Base-by-base conservation (phyloP, 2,113 vertebrate species). In the Anthoscopus minutus region DNA sequence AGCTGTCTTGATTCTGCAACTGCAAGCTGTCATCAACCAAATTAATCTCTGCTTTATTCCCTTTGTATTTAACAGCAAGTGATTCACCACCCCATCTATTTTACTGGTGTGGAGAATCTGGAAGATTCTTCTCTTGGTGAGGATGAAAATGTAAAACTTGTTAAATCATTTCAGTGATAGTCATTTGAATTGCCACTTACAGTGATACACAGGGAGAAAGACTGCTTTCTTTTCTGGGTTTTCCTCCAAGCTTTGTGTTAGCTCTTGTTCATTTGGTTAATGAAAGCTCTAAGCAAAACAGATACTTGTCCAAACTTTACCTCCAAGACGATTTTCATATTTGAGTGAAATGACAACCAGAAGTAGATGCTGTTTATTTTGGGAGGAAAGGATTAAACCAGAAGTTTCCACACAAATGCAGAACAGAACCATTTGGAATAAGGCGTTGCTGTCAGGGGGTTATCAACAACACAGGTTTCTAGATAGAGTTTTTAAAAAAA, bases 291-390 rank as follows among this genome's bases (percentile, higher is more conserved):
- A 85, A 61, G 73, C 31, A 87, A 87, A 93, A 64, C 3, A 91
- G 70, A 0, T 76, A 69, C 66, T 84, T 82, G 48, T 53, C 57
- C 71, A 82, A 94, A 85, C 65, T 86, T 92, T 42, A 64, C 45
- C 87, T 94, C 77, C 80, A 81, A 86, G 77, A 42, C 21, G 44
- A 57, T 57, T 89, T 76, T 87, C 1, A 0, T 85, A 47, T 76
- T 87, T 89, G 70, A 79, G 57, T 64, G 25, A 28, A 79, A 72
- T 42, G 69, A 71, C 44, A 70, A 71, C n/a, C 73, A 81, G 80
- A 88, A 93, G 66, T 48, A 89, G 74, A 77, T 79, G 81, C 71
- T 89, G 53, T 87, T 95, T 84, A 89, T 79, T 89, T 61, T 4
- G n/a, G 65, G 25, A 85, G n/a, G 40, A 89, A 92, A 86, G 44